Conservation (phyloP, 2,113 vertebrate genomes). For the Xenopus laevis region DNA sequence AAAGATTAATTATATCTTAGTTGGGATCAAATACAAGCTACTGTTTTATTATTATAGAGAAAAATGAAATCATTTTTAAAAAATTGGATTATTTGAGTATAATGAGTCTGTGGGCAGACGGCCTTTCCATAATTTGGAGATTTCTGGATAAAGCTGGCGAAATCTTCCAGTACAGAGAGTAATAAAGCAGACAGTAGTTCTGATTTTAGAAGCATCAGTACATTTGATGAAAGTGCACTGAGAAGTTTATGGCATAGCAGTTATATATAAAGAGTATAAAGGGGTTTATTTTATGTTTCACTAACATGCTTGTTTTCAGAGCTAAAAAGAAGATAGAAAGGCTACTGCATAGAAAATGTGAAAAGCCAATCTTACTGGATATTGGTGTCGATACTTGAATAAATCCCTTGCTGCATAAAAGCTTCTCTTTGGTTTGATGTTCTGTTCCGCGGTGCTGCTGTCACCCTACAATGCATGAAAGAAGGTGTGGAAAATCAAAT, state of each 20-base stretch:
- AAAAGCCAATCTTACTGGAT: conserved; percentile 77
- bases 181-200: neutral
- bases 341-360: neutral
- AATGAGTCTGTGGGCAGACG: no score
- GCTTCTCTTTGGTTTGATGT: conserved; percentile 92
- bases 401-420: conserved; percentile 95
- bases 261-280: neutral
- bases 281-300: neutral
- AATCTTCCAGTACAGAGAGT: neutral
- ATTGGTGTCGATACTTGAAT: conserved; percentile 96
- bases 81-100: no score
- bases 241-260: neutral
- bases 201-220: neutral
- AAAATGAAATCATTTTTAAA: no score
- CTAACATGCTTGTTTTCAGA: neutral
- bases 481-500: conserved; percentile 1
- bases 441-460: conserved; percentile 67
- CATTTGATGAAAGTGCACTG: neutral
- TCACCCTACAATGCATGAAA: conserved; percentile 64
- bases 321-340: neutral
- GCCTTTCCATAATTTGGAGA: no score
- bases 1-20: no score
- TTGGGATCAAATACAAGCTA: no score
- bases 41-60: no score
- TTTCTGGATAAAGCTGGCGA: no score